Evolutionary conservation across 1,140 invertebrate species (phyloP).

Genomic region (Drosophila parvula): DNA sequence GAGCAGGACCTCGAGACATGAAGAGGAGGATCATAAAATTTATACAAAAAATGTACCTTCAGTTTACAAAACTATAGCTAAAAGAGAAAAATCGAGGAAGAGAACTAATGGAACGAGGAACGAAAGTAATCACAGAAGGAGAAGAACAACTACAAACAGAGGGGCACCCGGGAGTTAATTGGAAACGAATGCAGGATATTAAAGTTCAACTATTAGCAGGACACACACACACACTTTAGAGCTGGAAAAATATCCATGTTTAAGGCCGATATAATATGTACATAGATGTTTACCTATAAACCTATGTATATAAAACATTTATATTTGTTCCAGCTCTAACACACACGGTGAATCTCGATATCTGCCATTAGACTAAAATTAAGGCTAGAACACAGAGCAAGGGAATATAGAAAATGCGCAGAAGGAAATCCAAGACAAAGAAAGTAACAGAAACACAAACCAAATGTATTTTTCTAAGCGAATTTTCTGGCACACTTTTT

Average conservation of each 20-base stretch:
- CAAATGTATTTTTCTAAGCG: constrained; percentile 70
- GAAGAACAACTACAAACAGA: background rate
- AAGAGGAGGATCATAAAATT: constrained; percentile 30
- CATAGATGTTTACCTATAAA: too few species aligned
- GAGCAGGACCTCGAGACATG: background rate
- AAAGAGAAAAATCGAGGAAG: constrained; percentile 2
- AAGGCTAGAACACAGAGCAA: constrained; percentile 37
- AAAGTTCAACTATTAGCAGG: constrained; percentile 59
- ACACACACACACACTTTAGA: background rate
- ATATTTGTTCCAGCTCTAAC: background rate
- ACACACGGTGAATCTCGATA: constrained; percentile 61
- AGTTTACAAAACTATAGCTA: constrained; percentile 74
- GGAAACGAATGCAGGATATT: constrained; percentile 62
- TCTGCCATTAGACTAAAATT: constrained; percentile 66
- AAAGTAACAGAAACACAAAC: constrained; percentile 15
- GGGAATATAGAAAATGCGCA: constrained; percentile 4
- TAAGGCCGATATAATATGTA: too few species aligned
- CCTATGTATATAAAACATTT: too few species aligned
- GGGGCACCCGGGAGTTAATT: constrained; percentile 13
- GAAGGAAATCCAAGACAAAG: constrained; percentile 13
- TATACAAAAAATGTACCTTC: constrained; percentile 71
- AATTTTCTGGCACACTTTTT: constrained; percentile 39
- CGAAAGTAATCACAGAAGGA: background rate
- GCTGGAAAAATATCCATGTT: too few species aligned
- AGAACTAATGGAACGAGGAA: background rate